Evolutionary conservation across 2,888 invertebrate genomes (phyloP).

Genomic region (Aspidapion aeneum): DNA sequence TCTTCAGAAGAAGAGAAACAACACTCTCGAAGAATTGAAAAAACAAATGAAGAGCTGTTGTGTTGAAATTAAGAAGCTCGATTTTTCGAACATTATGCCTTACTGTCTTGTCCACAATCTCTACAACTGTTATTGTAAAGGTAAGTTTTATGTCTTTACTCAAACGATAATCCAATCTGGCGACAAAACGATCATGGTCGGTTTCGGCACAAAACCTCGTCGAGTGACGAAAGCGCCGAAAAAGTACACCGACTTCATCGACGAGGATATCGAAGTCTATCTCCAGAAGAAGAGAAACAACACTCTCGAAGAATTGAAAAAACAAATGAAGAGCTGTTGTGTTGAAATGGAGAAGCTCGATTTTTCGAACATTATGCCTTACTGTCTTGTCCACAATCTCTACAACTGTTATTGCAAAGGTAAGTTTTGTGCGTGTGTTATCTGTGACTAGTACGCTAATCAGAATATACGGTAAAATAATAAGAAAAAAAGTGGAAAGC

Average conservation of each 20-base stretch:
- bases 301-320: not conserved
- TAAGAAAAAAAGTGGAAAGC: too few relatives aligned
- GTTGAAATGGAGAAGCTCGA: constrained; percentile 27
- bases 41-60: constrained; percentile 10
- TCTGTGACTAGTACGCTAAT: too few relatives aligned
- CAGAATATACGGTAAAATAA: too few relatives aligned
- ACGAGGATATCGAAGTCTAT: too few relatives aligned
- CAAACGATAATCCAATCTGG: constrained; percentile 65
- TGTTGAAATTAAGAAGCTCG: constrained; percentile 26
- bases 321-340: constrained; percentile 10
- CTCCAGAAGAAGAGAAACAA: constrained; percentile 13
- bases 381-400: constrained; percentile 63
- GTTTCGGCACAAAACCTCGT: constrained; percentile 33
- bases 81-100: constrained; percentile 50
- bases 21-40: not conserved
- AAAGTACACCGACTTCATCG: not conserved
- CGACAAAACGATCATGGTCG: constrained; percentile 62
- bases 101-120: constrained; percentile 65
- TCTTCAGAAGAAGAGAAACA: not conserved
- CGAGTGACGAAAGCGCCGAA: not conserved
- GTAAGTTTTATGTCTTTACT: constrained; percentile 61
- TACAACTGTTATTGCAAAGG: constrained; percentile 67
- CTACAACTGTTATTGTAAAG: constrained; percentile 64
- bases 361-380: constrained; percentile 52
- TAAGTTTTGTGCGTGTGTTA: too few relatives aligned